Evolutionary conservation across 2,113 vertebrate genomes (phyloP), one percentile per base, ranked within the genome.

Genomic region (Bettongia penicillata): DNA sequence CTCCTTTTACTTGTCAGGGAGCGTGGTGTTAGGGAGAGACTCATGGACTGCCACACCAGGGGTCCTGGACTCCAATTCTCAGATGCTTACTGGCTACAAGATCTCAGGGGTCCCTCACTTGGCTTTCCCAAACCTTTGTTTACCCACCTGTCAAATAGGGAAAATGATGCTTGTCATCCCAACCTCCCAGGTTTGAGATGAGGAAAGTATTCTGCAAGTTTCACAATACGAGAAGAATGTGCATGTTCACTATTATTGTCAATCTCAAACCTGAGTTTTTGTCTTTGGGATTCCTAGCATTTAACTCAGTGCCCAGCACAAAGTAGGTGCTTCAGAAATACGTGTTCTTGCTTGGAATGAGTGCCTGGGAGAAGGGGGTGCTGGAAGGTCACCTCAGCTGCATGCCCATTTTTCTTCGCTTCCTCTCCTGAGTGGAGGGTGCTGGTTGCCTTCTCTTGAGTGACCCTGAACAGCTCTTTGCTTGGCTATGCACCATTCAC

Each of bases 11-110:
- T 52, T 84, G 37, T 14, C 24, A 4, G 51, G 90, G n/a, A 93
- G 6, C 23, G 53, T n/a, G 93, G n/a, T 93, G 94, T 95, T 10
- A 52, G 48, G 93, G 48, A 95, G 48, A 93, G 8, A 12, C 93
- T 8, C 68, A 93, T 5, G 12, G 3, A 89, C 68, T 24, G 94
- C 68, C 43, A 93, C 24, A 47, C 53, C 53, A 93, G 3, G n/a
- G 23, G n/a, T 43, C n/a, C 19, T 23, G 68, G n/a, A 43, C 68
- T 84, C 68, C 23, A 6, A 22, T 84, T 8, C 37, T 84, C 16
- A 84, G 68, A 19, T n/a, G 68, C n/a, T 43, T 84, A 31, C 12
- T 14, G 28, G 57, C 28, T 37, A 68, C n/a, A 4, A 84, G 16
- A 84, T n/a, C 16, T 84, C 8, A 84, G 16, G n/a, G 68, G n/a